phyloP scores from a whole-genome alignment of 2,113 vertebrate genomes.

The Cygnus buccinator region DNA sequence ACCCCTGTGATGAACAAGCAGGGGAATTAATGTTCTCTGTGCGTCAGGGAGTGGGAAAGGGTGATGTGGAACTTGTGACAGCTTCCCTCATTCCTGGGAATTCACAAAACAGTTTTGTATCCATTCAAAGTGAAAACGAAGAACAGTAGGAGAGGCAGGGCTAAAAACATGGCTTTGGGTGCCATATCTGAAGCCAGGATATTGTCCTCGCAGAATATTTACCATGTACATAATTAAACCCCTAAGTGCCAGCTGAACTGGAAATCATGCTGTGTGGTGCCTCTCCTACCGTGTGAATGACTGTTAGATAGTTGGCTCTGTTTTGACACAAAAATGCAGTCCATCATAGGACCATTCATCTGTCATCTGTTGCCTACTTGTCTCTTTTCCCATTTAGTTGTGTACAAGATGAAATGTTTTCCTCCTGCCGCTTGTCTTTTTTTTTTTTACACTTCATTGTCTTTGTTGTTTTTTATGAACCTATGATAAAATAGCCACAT shows the following conservation, averaged over 20 bases:
- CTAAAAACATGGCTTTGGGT: slow-evolving; percentile 30
- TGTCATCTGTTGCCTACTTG: slow-evolving; percentile 69
- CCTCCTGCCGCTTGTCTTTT: slow-evolving; percentile 52
- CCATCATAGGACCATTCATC: slow-evolving; percentile 66
- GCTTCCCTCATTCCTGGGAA: not conserved
- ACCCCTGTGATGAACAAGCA: not conserved
- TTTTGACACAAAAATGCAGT: slow-evolving; percentile 67
- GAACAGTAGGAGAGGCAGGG: slow-evolving; percentile 31
- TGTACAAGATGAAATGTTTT: slow-evolving; percentile 62
- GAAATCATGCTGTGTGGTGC: slow-evolving; percentile 55
- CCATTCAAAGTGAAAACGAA: slow-evolving; percentile 31
- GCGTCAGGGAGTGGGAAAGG: not conserved
- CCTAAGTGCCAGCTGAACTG: slow-evolving; percentile 58
- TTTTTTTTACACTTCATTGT: slow-evolving; percentile 51
- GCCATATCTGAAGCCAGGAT: slow-evolving; percentile 7
- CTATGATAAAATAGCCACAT: slow-evolving; percentile 39
- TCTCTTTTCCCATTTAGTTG: slow-evolving; percentile 61
- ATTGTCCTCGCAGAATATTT: slow-evolving; percentile 7
- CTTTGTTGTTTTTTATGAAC: slow-evolving; percentile 41
- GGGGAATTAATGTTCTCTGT: not conserved
- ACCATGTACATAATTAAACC: slow-evolving; percentile 51
- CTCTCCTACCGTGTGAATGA: slow-evolving; percentile 60
- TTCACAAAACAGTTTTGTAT: not conserved
- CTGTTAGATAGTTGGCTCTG: slow-evolving; percentile 63
- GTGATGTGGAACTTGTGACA: slow-evolving; percentile 2